Conservation (phyloP, 1,140 invertebrate species). For the Maniola jurtina region DNA sequence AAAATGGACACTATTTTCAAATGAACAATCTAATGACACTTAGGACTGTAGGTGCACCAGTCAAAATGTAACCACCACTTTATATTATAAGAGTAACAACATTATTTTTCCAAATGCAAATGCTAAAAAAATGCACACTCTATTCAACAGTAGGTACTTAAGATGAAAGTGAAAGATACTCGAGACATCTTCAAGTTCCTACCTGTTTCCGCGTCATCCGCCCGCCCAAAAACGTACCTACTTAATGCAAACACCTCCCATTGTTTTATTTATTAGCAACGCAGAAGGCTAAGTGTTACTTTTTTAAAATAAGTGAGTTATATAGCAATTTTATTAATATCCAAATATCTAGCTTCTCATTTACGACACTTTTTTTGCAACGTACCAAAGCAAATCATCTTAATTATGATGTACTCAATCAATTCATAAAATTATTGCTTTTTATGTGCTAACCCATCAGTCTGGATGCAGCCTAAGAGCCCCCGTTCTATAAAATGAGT, state of each 20-base stretch:
- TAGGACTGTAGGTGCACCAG: no score
- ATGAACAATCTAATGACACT: no score
- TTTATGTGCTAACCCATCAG: not conserved
- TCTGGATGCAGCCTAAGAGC: not conserved
- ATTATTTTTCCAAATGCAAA: not conserved
- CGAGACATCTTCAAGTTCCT: slow-evolving; percentile 1
- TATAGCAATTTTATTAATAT: no score
- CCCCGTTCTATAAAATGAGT: not conserved
- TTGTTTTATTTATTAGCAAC: not conserved
- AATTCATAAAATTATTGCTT: no score
- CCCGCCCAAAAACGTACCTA: slow-evolving; percentile 3
- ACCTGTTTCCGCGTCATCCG: not conserved
- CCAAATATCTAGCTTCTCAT: no score
- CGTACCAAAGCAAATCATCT: no score
- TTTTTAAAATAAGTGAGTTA: no score
- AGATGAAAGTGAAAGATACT: not conserved
- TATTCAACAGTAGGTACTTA: not conserved
- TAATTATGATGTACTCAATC: no score
- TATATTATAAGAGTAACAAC: not conserved
- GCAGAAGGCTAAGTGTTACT: not conserved
- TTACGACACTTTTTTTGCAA: no score
- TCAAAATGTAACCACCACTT: no score
- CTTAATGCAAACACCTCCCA: slow-evolving; percentile 1
- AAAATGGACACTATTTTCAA: no score
- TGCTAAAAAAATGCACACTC: not conserved